Evolutionary conservation across 1,140 invertebrate species (phyloP), one percentile per base, ranked within the genome.

Genomic region (Palaemon carinicauda): DNA sequence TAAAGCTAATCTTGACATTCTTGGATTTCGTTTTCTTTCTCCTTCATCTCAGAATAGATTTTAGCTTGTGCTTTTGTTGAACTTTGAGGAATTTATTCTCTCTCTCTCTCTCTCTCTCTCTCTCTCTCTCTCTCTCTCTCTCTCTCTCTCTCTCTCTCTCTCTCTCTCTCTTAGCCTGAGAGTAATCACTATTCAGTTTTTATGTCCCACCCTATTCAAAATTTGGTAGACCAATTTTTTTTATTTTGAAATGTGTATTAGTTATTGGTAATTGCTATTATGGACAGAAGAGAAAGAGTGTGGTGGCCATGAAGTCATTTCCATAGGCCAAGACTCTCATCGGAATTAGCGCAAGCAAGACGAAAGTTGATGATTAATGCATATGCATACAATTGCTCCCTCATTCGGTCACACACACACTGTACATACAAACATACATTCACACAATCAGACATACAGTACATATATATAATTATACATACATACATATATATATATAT

Each of bases 401-500:
- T n/a, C n/a, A n/a, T n/a, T n/a, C n/a, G n/a, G n/a, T n/a, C n/a
- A n/a, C n/a, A n/a, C n/a, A n/a, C n/a, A n/a, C n/a, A n/a, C n/a
- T n/a, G n/a, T n/a, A n/a, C n/a, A n/a, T n/a, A n/a, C n/a, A n/a
- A n/a, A 53, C 15, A 78, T 24, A 78, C n/a, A n/a, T 29, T 78
- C 33, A 52, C 17, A 56, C 54, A 33, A 41, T 31, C 60, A 78
- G 29, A 51, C 12, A 82, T 33, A 10, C 33, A 74, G 19, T 75
- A 81, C 54, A 75, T 19, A 89, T 0, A 89, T 56, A 52, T 60
- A 78, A 17, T 85, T 17, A 80, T 21, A 78, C 33, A 78, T 24
- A 56, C n/a, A 54, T 15, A 80, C 52, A 77, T 19, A 77, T 24
- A 51, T 24, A 84, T 65, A 52, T 41, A 41, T 41, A 79, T 9